Percentiles rank a stretch among this genome's conserved stretches.
Conservation (phyloP, 23 tunicate species). For the Pegea sp. region DNA sequence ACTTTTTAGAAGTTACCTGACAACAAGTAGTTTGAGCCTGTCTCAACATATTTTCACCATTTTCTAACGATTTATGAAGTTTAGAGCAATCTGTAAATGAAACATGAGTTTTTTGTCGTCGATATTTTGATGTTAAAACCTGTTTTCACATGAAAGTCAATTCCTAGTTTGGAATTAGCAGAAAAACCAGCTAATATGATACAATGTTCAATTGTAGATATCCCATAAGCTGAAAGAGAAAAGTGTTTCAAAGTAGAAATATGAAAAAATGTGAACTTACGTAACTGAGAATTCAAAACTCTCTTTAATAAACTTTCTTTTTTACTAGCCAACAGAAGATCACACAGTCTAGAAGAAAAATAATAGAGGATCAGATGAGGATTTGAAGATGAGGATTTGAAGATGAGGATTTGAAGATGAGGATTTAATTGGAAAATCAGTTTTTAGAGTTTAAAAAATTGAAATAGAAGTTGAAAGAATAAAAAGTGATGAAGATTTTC, state of each 20-base stretch:
- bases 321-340: slow-evolving; percentile 24
- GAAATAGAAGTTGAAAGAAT: too few relatives aligned
- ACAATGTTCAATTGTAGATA: slow-evolving; percentile 63
- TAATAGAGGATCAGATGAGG: too few relatives aligned
- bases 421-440: too few relatives aligned
- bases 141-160: slow-evolving; percentile 17
- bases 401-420: too few relatives aligned
- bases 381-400: too few relatives aligned
- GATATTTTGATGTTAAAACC: slow-evolving; percentile 7
- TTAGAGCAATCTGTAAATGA: neutral
- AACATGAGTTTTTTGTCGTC: neutral
- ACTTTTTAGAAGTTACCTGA: slow-evolving; percentile 8
- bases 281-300: slow-evolving; percentile 37
- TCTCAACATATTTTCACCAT: slow-evolving; percentile 29
- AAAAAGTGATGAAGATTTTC: too few relatives aligned
- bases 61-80: slow-evolving; percentile 18
- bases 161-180: slow-evolving; percentile 28
- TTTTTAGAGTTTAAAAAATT: too few relatives aligned
- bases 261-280: slow-evolving; percentile 7
- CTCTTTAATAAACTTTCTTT: slow-evolving; percentile 32
- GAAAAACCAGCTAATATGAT: slow-evolving; percentile 35
- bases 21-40: slow-evolving; percentile 8
- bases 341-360: slow-evolving; percentile 17
- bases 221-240: slow-evolving; percentile 42
- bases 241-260: neutral